A percentile compares a stretch with the other conserved stretches of the same genome.
phyloP scores from a whole-genome alignment of 2,113 vertebrate species.

The Gadus chalcogrammus region DNA sequence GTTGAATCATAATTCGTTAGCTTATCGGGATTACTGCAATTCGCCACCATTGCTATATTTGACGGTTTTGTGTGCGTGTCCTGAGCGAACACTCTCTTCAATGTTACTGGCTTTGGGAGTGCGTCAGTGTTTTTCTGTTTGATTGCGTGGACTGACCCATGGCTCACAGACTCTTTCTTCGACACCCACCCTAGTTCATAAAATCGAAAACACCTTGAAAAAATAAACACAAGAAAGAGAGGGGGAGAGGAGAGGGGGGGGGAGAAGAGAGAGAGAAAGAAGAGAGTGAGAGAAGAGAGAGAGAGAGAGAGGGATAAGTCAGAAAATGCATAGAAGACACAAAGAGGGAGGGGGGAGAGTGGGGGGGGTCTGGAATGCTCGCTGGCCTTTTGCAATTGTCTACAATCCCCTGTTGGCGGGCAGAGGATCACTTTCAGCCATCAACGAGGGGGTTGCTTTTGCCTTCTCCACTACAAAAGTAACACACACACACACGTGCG shows the following conservation, averaged over 20 bases:
- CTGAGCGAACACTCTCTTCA: too few species aligned
- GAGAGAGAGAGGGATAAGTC: constrained; percentile 47
- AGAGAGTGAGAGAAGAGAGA: constrained; percentile 28
- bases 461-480: constrained; percentile 99
- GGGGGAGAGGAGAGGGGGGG: constrained; percentile 22
- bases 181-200: constrained; percentile 27
- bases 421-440: constrained; percentile 99
- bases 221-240: neutral
- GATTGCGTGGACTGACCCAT: constrained; percentile 25
- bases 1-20: too few species aligned
- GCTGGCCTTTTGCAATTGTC: constrained; percentile 94
- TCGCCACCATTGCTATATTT: too few species aligned
- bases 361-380: constrained; percentile 75
- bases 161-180: constrained; percentile 12
- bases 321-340: constrained; percentile 49
- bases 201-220: neutral
- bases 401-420: constrained; percentile 98
- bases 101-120: too few species aligned
- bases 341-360: constrained; percentile 50
- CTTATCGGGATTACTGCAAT: too few species aligned
- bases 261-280: constrained; percentile 45
- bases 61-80: too few species aligned
- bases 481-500: constrained; percentile 76
- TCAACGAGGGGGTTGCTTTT: constrained; percentile 98
- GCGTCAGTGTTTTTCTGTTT: constrained; percentile 3